These are phyloP conservation scores for Drosophila nigrodunni DNA, from an alignment of 1,140 invertebrate species.

Conservation along the genomic window DNA sequence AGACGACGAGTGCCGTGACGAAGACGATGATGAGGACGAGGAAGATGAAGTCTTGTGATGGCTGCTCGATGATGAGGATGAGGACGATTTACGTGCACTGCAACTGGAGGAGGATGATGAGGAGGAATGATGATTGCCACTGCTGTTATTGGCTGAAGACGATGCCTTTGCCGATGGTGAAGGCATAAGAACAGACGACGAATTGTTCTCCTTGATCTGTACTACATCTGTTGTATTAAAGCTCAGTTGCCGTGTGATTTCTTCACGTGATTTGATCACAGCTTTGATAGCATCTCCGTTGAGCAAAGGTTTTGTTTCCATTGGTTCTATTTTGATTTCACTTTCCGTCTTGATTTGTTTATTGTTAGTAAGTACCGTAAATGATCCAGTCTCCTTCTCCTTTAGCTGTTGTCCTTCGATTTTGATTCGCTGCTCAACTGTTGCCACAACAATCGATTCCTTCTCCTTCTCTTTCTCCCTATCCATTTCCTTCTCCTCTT, in stretches of 20 bases:
- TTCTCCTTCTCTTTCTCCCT: conserved; percentile 36
- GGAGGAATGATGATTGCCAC: conserved; percentile 63
- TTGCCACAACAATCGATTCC: conserved; percentile 29
- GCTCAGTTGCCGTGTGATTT: conserved; percentile 73
- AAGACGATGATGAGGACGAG: conserved; percentile 60
- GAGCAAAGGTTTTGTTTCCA: conserved; percentile 44
- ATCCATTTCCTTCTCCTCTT: conserved; percentile 37
- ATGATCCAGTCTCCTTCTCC: conserved; percentile 23
- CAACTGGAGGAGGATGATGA: conserved; percentile 65
- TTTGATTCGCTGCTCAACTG: conserved; percentile 53
- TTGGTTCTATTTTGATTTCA: conserved; percentile 67
- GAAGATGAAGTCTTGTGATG: conserved; percentile 59
- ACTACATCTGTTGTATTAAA: conserved; percentile 46
- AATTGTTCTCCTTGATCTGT: conserved; percentile 38
- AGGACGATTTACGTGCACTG: conserved; percentile 57
- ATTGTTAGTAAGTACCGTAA: conserved; percentile 46
- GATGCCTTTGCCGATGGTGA: conserved; percentile 69
- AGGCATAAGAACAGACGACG: conserved; percentile 66
- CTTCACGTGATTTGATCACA: conserved; percentile 67
- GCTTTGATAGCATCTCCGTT: conserved; percentile 52
- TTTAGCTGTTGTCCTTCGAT: conserved; percentile 10
- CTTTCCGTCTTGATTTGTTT: conserved; percentile 57
- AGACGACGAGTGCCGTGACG: conserved; percentile 66
- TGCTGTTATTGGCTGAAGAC: conserved; percentile 25
- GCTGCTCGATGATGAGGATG: conserved; percentile 60